These are phyloP conservation scores for Amitus sp. DNA, from an alignment of 2,888 invertebrate genomes.

Conservation along the genomic window DNA sequence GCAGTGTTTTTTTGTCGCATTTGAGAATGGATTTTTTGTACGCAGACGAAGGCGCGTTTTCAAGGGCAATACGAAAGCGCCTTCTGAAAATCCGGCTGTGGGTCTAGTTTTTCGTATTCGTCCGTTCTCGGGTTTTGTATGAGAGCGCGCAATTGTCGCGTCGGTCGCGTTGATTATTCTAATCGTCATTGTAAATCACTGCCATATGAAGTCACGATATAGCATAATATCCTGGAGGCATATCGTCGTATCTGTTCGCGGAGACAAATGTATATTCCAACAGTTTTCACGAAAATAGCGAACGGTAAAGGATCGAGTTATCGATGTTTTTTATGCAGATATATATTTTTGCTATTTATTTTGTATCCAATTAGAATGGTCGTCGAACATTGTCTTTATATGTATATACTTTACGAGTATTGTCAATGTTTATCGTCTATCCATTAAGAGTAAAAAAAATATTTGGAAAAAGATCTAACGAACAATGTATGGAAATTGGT, in stretches of 20 bases:
- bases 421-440: slow-evolving; percentile 41
- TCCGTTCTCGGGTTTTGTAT: slow-evolving; percentile 24
- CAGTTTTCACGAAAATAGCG: slow-evolving; percentile 40
- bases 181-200: slow-evolving; percentile 24
- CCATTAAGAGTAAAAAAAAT: slow-evolving; percentile 30
- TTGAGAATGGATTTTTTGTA: not conserved
- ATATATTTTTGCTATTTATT: slow-evolving; percentile 43
- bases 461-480: slow-evolving; percentile 27
- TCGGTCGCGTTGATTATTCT: slow-evolving; percentile 3
- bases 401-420: slow-evolving; percentile 41
- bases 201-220: slow-evolving; percentile 23
- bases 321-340: slow-evolving; percentile 39
- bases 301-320: slow-evolving; percentile 5
- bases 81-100: slow-evolving; percentile 30
- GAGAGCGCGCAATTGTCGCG: slow-evolving; percentile 19
- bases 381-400: slow-evolving; percentile 41
- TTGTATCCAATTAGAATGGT: slow-evolving; percentile 40
- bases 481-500: slow-evolving; percentile 37
- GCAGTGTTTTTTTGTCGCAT: slow-evolving; percentile 7
- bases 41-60: slow-evolving; percentile 25
- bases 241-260: slow-evolving; percentile 38
- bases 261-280: slow-evolving; percentile 43
- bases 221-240: slow-evolving; percentile 35
- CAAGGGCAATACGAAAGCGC: slow-evolving; percentile 21
- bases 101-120: slow-evolving; percentile 13